Evolutionary conservation across 2,888 invertebrate species (phyloP).

Genomic region (Andrena praecox): DNA sequence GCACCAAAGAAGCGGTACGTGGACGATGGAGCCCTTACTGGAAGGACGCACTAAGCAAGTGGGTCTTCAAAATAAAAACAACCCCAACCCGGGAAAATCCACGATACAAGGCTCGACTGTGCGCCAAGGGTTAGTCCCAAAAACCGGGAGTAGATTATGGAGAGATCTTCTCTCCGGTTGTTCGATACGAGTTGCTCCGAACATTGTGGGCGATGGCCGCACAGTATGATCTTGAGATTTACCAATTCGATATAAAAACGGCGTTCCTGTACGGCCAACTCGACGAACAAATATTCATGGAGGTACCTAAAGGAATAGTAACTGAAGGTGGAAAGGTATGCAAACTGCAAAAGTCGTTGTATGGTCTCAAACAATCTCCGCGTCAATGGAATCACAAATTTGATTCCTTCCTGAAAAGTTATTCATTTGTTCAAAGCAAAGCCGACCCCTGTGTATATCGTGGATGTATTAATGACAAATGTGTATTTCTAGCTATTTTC

Average conservation of each 20-base stretch:
- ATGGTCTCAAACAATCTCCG: conserved; percentile 15
- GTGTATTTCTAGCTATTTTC: background rate
- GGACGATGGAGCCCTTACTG: background rate
- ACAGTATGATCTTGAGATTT: conserved; percentile 7
- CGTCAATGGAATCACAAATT: no score
- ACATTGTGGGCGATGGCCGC: conserved; percentile 12
- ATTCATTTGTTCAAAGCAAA: no score
- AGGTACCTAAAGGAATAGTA: conserved; percentile 19
- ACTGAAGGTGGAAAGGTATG: conserved; percentile 15
- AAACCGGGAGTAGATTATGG: conserved; percentile 3
- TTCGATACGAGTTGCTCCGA: conserved; percentile 21
- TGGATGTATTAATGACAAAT: no score
- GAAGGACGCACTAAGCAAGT: conserved; percentile 49
- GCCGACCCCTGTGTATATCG: no score
- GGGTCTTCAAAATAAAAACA: conserved; percentile 64
- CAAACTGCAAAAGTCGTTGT: conserved; percentile 6
- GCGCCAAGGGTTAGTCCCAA: background rate
- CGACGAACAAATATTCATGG: conserved; percentile 14
- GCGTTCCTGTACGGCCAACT: conserved; percentile 25
- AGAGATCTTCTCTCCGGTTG: conserved; percentile 13
- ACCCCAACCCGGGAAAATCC: conserved; percentile 43
- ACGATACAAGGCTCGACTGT: conserved; percentile 56
- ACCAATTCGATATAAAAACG: conserved; percentile 34
- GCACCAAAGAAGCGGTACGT: background rate
- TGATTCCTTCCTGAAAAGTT: no score